Evolutionary conservation across 2,888 invertebrate genomes (phyloP).

Genomic region (Pterobdella sp.): DNA sequence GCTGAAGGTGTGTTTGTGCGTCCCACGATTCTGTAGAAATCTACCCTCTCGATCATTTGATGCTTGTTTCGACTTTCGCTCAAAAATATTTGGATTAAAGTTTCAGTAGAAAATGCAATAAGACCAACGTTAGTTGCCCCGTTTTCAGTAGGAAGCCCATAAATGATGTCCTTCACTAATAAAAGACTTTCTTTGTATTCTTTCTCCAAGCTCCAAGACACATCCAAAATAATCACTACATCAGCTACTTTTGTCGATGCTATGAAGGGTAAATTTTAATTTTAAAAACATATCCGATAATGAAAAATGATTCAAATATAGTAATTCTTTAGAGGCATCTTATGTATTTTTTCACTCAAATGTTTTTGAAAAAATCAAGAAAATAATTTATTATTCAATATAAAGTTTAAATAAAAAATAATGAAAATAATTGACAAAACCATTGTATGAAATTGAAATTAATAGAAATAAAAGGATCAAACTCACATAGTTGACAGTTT

Average conservation of each 20-base stretch:
- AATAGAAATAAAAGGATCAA: background rate
- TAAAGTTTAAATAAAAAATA: background rate
- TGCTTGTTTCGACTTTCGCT: slow-evolving; percentile 40
- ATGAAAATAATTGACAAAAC: background rate
- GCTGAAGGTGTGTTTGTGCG: slow-evolving; percentile 45
- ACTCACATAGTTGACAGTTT: slow-evolving; percentile 43
- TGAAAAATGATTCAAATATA: background rate
- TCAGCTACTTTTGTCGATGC: slow-evolving; percentile 36
- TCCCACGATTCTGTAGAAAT: slow-evolving; percentile 42
- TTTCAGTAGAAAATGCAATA: slow-evolving; percentile 34
- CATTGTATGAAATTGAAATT: background rate
- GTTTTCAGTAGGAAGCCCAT: slow-evolving; percentile 35
- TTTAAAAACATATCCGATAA: background rate
- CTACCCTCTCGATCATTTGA: slow-evolving; percentile 40
- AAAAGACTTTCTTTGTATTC: slow-evolving; percentile 32
- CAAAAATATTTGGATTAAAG: slow-evolving; percentile 41
- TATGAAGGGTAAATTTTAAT: slow-evolving; percentile 23
- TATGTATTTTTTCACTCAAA: background rate
- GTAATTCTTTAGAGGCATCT: background rate
- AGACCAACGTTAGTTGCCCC: slow-evolving; percentile 35
- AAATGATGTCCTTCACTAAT: slow-evolving; percentile 34
- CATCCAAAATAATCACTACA: slow-evolving; percentile 37
- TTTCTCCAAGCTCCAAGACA: slow-evolving; percentile 37
- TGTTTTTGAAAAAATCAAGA: background rate
- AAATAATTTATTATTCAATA: background rate